Evolutionary conservation across 2,888 invertebrate species (phyloP), one percentile per base, ranked within the genome.

Genomic region (Carterocephalus palaemon): DNA sequence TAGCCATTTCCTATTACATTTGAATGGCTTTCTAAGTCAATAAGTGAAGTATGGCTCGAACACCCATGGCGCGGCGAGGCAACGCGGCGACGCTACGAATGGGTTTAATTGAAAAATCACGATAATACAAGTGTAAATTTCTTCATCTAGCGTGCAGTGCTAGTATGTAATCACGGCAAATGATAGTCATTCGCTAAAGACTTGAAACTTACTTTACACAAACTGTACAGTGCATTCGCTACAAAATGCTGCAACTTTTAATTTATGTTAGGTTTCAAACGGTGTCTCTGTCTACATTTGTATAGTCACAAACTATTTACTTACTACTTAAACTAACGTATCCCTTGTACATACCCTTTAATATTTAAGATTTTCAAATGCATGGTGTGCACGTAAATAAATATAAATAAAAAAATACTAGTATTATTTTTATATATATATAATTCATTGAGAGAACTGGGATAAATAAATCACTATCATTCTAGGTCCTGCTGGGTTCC

Each of bases 71-170:
- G 6, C 10, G 33, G 15, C 36, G 10, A 28, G 15, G 13, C 26
- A 10, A n/a, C n/a, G n/a, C n/a, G n/a, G n/a, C 42, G 20, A 34
- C 28, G 19, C 26, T 16, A 23, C 23, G 15, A 34, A 7, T 15
- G 42, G 34, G 19, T 43, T 29, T 43, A 43, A 43, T 43, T 43
- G 43, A 43, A 43, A 43, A 43, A 43, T 43, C 34, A 50, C 43
- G 57, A 59, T 67, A 67, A 67, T 29, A 43, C 72, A 65, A 65
- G 65, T 69, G 70, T 59, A 71, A 79, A 82, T 81, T 80, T 78
- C 79, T 81, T 81, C 74, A 81, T 81, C 69, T 56, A 70, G 59
- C 70, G 66, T 70, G 62, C 53, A 67, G 65, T 64, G 67, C 67
- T 66, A 65, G 62, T 52, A 59, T 51, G 69, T 72, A 80, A 82